Evolutionary conservation across 2,888 invertebrate species (phyloP), one percentile per base, ranked within the genome.

Genomic region (Cosmia trapezina): DNA sequence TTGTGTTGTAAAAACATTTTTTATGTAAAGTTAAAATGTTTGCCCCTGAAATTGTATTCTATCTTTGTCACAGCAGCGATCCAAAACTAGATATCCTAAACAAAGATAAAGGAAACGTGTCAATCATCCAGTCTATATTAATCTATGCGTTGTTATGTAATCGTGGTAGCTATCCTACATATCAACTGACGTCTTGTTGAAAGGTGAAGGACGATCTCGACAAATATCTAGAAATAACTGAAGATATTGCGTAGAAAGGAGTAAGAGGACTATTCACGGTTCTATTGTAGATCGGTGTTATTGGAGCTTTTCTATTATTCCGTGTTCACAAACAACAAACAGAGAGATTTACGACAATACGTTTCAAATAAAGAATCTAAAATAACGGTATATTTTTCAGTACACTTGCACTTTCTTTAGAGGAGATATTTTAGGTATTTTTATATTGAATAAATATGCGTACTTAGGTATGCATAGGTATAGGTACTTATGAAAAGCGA

Each of bases 201-300:
- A 86, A 86, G 83, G 63, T 72, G 80, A 85, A 86, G 84, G 78
- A 76, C 70, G 62, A 64, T 43, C 41, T 22, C 41, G 22, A 62
- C 62, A 60, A 68, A 71, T 73, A 68, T 73, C 67, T 74, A 70
- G 81, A 81, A 83, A 84, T 83, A 84, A 37, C 76, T 37, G 54
- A 61, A 68, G 33, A 60, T 66, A 76, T 61, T 63, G 11, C 56
- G 70, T 43, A 14, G 12, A 59, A 62, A 49, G 64, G 47, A 62
- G n/a, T 56, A 59, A 59, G 37, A 41, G 43, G 64, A 45, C 37
- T 49, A 72, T 60, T 67, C 51, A 51, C 0, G 4, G 70, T 61
- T 53, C 47, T 19, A 63, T 60, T 65, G 63, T 60, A 22, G 37
- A 22, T 59, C 22, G n/a, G 14, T 73, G 69, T 66, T 65, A 70